Evolutionary conservation across 2,113 vertebrate species (phyloP), one percentile per base, ranked within the genome.

Genomic region (Sapayoa aenigma): DNA sequence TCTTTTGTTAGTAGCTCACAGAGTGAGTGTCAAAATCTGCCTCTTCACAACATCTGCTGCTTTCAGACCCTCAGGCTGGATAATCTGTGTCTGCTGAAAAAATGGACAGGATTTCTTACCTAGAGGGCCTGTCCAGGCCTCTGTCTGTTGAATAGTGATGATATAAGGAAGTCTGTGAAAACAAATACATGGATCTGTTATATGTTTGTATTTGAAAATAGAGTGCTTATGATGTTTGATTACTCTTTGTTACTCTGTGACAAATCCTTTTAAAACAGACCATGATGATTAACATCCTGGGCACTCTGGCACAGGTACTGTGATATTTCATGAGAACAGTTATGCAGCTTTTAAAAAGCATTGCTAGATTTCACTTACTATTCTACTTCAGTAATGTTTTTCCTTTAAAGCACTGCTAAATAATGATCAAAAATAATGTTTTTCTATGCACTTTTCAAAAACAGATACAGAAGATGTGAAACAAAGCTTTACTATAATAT

Each of bases 141-240:
- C 96, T 98, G 85, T 99, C 98, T 77, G 98, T 97, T 77, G 99
- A 98, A 89, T 98, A 93, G 76, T 98, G 98, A 82, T 96, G 86
- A 95, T 98, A 98, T 52, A 99, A 97, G 56, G 99, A 99, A 52
- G 98, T 98, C 99, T 99, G 98, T 95, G 97, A 98, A 97, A 94
- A 98, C 66, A 98, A 98, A 98, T 44, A 35, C 13, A 63, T 4
- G 18, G 37, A 35, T 59, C 22, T 58, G 46, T 96, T 75, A 92
- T 19, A 68, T 11, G 47, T 42, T 41, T 92, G 46, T 33, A 80
- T 37, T 46, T 75, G 41, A 63, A 87, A 76, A 66, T 53, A 42
- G n/a, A 22, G 30, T 39, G 39, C 37, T 72, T 44, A 20, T 47
- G 9, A 30, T 71, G 14, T 77, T 78, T 75, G 50, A 75, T 41